These are phyloP conservation scores for Lagria hirta DNA, from an alignment of 2,888 invertebrate genomes.

Conservation along the genomic window DNA sequence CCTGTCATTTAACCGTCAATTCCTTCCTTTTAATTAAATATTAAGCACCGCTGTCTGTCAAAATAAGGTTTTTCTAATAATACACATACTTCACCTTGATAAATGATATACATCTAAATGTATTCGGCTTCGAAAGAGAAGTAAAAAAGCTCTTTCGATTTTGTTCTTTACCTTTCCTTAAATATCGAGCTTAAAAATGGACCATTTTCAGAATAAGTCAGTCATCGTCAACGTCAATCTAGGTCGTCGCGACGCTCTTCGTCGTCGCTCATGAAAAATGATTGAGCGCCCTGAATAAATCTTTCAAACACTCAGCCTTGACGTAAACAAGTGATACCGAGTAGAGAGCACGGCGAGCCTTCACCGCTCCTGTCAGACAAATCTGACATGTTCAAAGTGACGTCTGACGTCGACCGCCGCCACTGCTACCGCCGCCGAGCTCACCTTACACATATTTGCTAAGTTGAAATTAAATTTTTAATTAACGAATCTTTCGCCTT, in stretches of 20 bases:
- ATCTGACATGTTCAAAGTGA: conserved; percentile 43
- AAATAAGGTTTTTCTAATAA: too few relatives aligned
- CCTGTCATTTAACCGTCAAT: too few relatives aligned
- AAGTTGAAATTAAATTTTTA: conserved; percentile 18
- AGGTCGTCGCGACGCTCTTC: conserved; percentile 27
- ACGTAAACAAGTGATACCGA: conserved; percentile 44
- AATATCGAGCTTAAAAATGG: too few relatives aligned
- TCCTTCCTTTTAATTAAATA: too few relatives aligned
- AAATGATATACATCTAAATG: too few relatives aligned
- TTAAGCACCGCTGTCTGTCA: too few relatives aligned
- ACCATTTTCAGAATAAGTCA: too few relatives aligned
- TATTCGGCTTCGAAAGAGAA: too few relatives aligned
- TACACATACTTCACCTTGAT: too few relatives aligned
- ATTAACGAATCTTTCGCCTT: conserved; percentile 19
- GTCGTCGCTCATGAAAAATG: conserved; percentile 40
- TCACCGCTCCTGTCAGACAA: conserved; percentile 42
- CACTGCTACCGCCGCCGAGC: conserved; percentile 25
- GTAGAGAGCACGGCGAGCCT: conserved; percentile 35
- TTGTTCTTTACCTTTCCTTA: too few relatives aligned
- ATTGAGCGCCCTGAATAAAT: conserved; percentile 42
- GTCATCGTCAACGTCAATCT: conserved; percentile 44
- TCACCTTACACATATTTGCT: conserved; percentile 27
- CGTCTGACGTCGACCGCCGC: conserved; percentile 32
- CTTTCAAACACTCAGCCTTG: conserved; percentile 42
- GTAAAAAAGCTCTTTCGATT: too few relatives aligned